Evolutionary conservation across 2,888 invertebrate genomes (phyloP), one percentile per base, ranked within the genome.

Genomic region (Torymus auratus): DNA sequence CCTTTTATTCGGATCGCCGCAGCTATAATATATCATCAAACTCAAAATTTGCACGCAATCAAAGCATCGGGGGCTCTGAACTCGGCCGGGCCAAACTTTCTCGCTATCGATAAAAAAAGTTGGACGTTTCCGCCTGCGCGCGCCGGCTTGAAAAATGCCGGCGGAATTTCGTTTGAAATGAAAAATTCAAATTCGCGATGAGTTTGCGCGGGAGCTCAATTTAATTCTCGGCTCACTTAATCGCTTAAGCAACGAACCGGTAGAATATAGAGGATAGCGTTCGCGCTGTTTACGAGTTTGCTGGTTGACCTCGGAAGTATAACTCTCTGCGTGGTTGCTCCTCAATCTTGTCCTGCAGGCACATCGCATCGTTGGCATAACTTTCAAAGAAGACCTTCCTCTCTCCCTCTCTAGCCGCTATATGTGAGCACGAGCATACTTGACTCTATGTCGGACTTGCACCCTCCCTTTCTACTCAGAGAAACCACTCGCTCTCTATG

Each of bases 301-400:
- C 84, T 85, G 88, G 85, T 85, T 86, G 86, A 87, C 87, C 88
- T 87, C 87, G 87, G 87, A 88, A 87, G 86, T 88, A 88, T 88
- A 88, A 87, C 86, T 86, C 86, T 85, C 85, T 82, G 81, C 86
- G 85, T 85, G 85, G 87, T 86, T 85, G 85, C 86, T 86, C 87
- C 85, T 87, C 88, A 86, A 86, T 86, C 87, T 87, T 87, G 87
- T 86, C 86, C 86, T 78, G 67, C 75, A 86, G 84, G 82, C 86
- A 83, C 86, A 85, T 84, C 84, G 85, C 85, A 86, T 86, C 86
- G 86, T 82, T 81, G 85, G 83, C 86, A 87, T 88, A 89, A 87
- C 87, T 88, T 83, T 84, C 84, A 69, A 81, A 77, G 84, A 85
- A 85, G 83, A 82, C 82, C 72, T 58, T 80, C 52, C 69, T 78